Percentiles rank a stretch among this genome's conserved stretches.
Evolutionary conservation across 37 sponge, comb jelly and placozoan genomes (phyloP).

Genomic region (Oscarella lobularis): DNA sequence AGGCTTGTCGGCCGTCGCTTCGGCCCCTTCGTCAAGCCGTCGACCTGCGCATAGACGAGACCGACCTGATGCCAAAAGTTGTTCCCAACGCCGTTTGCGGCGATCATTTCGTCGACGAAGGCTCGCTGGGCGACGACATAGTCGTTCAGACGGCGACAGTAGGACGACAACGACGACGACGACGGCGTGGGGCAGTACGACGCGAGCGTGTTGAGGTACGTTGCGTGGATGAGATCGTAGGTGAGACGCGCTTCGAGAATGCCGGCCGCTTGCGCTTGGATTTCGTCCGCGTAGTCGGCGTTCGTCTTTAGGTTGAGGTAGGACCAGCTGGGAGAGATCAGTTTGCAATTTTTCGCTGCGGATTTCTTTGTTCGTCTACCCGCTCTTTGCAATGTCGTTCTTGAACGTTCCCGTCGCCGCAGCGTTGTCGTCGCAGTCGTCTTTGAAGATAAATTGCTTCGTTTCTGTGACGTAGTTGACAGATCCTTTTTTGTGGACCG

Average conservation of each 20-base stretch:
- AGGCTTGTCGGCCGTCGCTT: neutral
- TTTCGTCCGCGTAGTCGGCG: slow-evolving; percentile 16
- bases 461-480: neutral
- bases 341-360: no score
- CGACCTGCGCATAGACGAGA: neutral
- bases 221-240: slow-evolving; percentile 47
- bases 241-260: slow-evolving; percentile 63
- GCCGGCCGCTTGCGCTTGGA: slow-evolving; percentile 70
- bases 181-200: slow-evolving; percentile 32
- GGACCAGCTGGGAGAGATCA: neutral
- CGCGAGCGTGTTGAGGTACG: slow-evolving; percentile 51
- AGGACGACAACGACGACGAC: neutral
- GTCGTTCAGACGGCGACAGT: neutral
- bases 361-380: no score
- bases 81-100: neutral
- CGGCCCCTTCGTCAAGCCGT: neutral
- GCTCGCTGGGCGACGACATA: slow-evolving; percentile 30
- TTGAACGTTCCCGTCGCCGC: neutral
- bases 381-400: neutral
- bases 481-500: neutral
- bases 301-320: slow-evolving; percentile 1
- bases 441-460: neutral
- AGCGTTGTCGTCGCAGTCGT: neutral
- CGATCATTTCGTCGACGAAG: slow-evolving; percentile 20
- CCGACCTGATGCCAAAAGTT: slow-evolving; percentile 40